Evolutionary conservation across 2,113 vertebrate species (phyloP).

Genomic region (Budorcas taxicolor): DNA sequence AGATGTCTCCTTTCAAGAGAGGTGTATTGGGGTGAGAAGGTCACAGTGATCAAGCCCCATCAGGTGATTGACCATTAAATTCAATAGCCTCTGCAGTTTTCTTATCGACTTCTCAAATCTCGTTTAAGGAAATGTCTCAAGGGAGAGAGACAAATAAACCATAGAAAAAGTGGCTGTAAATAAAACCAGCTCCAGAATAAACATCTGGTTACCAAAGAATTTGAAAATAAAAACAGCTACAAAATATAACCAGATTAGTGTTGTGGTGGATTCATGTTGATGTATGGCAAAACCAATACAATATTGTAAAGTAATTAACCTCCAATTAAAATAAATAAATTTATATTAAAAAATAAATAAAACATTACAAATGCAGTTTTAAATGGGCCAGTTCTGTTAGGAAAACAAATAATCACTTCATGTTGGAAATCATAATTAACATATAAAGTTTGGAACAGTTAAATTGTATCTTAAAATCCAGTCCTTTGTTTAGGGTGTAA

Average conservation of each 20-base stretch:
- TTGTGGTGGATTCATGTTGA: not conserved
- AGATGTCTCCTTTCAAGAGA: slow-evolving; percentile 17
- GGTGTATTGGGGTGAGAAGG: slow-evolving; percentile 62
- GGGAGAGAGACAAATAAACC: slow-evolving; percentile 43
- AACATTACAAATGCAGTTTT: not conserved
- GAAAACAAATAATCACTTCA: not conserved
- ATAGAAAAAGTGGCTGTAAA: slow-evolving; percentile 10
- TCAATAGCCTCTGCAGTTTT: slow-evolving; percentile 48
- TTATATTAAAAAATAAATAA: not conserved
- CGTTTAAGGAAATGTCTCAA: slow-evolving; percentile 59
- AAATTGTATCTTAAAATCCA: not conserved
- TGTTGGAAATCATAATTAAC: not conserved
- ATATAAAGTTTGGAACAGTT: not conserved
- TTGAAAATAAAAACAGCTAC: not conserved
- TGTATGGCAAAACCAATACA: too few relatives aligned
- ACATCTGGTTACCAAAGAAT: not conserved
- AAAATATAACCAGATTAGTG: not conserved
- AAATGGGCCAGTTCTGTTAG: not conserved
- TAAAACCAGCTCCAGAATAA: slow-evolving; percentile 31
- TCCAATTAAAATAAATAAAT: too few relatives aligned
- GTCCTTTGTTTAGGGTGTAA: not conserved
- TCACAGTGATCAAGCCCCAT: slow-evolving; percentile 47
- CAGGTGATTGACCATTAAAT: slow-evolving; percentile 61
- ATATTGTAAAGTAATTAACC: too few relatives aligned
- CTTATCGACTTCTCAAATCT: slow-evolving; percentile 57